phyloP scores from a whole-genome alignment of 2,888 invertebrate genomes.

The Lypha dubia region DNA sequence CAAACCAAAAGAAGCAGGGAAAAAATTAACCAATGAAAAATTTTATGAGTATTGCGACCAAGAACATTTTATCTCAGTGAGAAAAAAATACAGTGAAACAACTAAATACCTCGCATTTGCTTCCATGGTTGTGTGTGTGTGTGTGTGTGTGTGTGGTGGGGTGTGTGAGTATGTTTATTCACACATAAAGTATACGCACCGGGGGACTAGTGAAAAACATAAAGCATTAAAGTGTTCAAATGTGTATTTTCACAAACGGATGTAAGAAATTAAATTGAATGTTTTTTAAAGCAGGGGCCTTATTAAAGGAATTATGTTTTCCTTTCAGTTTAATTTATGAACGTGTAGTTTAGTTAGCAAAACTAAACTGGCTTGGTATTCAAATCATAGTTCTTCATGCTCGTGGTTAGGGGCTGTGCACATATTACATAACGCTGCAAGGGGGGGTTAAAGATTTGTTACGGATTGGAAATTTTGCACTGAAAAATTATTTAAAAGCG shows the following conservation, averaged over 20 bases:
- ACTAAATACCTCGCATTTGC: conserved; percentile 15
- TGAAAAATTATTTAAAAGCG: too few relatives aligned
- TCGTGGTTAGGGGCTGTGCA: too few relatives aligned
- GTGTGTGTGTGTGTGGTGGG: conserved; percentile 12
- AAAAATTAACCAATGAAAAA: background rate
- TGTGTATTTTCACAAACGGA: background rate
- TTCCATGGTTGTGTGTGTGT: too few relatives aligned
- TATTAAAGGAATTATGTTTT: background rate
- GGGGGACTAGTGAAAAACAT: conserved; percentile 8
- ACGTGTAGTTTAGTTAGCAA: too few relatives aligned
- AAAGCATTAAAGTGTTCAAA: background rate
- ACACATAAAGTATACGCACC: conserved; percentile 44
- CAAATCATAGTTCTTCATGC: too few relatives aligned
- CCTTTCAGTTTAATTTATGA: too few relatives aligned
- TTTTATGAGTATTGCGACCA: conserved; percentile 14
- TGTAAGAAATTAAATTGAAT: background rate
- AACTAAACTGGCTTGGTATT: too few relatives aligned
- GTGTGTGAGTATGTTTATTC: conserved; percentile 13
- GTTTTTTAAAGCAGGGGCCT: background rate
- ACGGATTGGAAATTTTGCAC: too few relatives aligned
- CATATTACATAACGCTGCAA: too few relatives aligned
- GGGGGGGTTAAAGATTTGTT: too few relatives aligned
- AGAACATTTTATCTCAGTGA: conserved; percentile 41
- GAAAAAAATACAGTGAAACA: conserved; percentile 20
- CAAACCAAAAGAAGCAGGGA: conserved; percentile 18